Percentiles rank a stretch among this genome's conserved stretches.
These are phyloP conservation scores for Rhinoraja longicauda DNA, from an alignment of 2,797 vertebrate species.

Conservation along the genomic window DNA sequence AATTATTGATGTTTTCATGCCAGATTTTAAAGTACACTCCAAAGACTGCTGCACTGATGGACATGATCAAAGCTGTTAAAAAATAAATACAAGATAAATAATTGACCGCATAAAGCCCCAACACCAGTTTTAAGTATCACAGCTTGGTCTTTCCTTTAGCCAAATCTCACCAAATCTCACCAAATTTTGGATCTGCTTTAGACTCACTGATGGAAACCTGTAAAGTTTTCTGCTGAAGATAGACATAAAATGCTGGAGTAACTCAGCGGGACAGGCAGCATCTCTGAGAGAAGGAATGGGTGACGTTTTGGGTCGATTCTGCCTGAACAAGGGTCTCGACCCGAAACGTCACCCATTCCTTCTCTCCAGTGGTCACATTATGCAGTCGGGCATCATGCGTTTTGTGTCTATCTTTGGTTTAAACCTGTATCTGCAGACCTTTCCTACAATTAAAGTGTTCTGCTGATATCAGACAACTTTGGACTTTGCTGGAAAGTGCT, in stretches of 20 bases:
- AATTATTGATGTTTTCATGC: constrained; percentile 46
- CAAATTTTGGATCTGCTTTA: neutral
- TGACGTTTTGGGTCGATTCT: too few relatives aligned
- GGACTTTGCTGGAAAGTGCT: neutral
- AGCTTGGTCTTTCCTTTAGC: too few relatives aligned
- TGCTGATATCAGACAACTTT: neutral
- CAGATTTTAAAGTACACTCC: constrained; percentile 79
- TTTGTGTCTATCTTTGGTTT: too few relatives aligned
- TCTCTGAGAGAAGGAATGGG: too few relatives aligned
- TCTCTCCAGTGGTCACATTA: too few relatives aligned
- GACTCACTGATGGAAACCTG: neutral
- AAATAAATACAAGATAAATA: neutral
- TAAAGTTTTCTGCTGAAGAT: neutral
- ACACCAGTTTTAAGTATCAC: neutral
- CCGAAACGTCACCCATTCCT: too few relatives aligned
- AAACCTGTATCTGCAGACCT: too few relatives aligned
- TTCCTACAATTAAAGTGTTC: too few relatives aligned
- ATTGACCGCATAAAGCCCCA: neutral
- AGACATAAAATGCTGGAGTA: too few relatives aligned
- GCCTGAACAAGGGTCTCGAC: too few relatives aligned
- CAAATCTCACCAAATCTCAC: neutral
- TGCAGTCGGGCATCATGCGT: too few relatives aligned
- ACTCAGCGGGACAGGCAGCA: too few relatives aligned
- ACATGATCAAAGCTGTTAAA: constrained; percentile 70
- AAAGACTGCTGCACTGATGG: constrained; percentile 68